These are phyloP conservation scores for Ectropis crepuscularia DNA, from an alignment of 2,888 invertebrate genomes.

Conservation along the genomic window DNA sequence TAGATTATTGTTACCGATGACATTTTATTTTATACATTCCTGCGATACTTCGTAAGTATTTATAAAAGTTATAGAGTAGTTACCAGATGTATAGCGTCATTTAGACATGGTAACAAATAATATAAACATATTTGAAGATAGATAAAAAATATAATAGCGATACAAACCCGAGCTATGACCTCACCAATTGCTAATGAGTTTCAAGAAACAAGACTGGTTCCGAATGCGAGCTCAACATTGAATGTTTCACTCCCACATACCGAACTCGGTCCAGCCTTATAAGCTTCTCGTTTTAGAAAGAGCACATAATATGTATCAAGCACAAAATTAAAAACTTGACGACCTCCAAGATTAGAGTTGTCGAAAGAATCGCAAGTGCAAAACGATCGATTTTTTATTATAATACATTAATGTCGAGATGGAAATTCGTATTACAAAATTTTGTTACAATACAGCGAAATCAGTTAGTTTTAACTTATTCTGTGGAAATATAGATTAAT, in stretches of 20 bases:
- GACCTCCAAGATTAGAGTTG: constrained; percentile 18
- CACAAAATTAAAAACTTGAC: constrained; percentile 24
- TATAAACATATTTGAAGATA: too few relatives aligned
- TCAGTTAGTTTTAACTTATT: too few relatives aligned
- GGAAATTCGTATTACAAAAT: constrained; percentile 3
- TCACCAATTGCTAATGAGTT: constrained; percentile 47
- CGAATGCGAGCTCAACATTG: constrained; percentile 38
- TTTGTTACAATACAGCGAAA: not conserved
- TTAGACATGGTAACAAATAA: too few relatives aligned
- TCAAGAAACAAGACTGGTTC: constrained; percentile 48
- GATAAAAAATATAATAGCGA: constrained; percentile 13
- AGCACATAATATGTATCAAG: constrained; percentile 3
- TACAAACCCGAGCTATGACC: constrained; percentile 46
- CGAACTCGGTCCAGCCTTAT: constrained; percentile 18
- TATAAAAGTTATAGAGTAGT: not conserved
- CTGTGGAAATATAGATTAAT: not conserved
- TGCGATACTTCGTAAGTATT: not conserved
- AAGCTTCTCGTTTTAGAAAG: constrained; percentile 17
- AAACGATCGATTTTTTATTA: not conserved
- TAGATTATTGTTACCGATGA: constrained; percentile 31
- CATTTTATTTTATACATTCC: constrained; percentile 11
- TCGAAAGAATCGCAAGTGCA: constrained; percentile 7
- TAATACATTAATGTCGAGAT: constrained; percentile 2
- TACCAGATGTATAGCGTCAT: too few relatives aligned
- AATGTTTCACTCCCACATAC: constrained; percentile 38